Evolutionary conservation across 2,888 invertebrate genomes (phyloP), one percentile per base, ranked within the genome.

Genomic region (Papilio demoleus): DNA sequence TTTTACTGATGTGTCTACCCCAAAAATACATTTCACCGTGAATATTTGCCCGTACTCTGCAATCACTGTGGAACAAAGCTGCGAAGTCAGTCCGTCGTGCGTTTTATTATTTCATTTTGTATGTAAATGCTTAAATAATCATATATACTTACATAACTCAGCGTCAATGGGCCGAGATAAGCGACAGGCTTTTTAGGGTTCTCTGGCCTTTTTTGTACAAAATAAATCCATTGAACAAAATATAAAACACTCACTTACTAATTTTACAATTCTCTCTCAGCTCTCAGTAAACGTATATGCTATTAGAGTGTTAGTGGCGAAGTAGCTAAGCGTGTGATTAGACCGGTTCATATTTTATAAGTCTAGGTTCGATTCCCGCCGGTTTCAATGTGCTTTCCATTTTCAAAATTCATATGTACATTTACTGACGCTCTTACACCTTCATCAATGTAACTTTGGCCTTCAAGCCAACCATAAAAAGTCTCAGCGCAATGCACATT

Each of bases 111-210:
- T 62, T 38, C 67, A 67, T 61, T 67, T 63, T 58, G 67, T 67
- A 67, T 67, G 67, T 53, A 56, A 68, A 68, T 45, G 62, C 31
- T 56, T 34, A 68, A 60, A 68, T 56, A 62, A 68, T 68, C 62
- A 68, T 68, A 58, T 68, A 58, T 63, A 45, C 36, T 68, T 68
- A 62, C 56, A 53, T 68, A 68, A 63, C 56, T 68, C 67, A 62
- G 27, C 56, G 62, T 34, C 67, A 63, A 63, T 63, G 67, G 67
- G 24, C 36, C 45, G 58, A 63, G 56, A 68, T 68, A 61, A 53
- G 61, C 14, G 56, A 53, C 22, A 24, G 40, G 24, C 34, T 8
- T 36, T 65, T 59, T 31, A 12, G 67, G 67, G 67, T 68, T 58
- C 62, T 63, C 40, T 4, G 31, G n/a, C 12, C 50, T 50, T 24